phyloP scores from a whole-genome alignment of 2,113 vertebrate genomes.

The Tragelaphus scriptus region DNA sequence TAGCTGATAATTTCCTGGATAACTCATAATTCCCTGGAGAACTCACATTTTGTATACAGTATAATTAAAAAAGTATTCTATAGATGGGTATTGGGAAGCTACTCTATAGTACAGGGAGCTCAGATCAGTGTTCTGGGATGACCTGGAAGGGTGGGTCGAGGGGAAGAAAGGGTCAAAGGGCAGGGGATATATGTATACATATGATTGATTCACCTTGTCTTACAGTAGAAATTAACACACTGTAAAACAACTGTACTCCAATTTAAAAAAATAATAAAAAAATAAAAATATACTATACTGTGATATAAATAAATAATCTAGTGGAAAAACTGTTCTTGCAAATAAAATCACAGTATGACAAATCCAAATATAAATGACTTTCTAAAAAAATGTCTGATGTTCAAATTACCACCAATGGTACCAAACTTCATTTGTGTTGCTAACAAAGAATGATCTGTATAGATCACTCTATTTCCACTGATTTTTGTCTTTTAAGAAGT shows the following conservation, averaged over 20 bases:
- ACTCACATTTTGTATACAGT: neutral
- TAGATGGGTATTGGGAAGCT: neutral
- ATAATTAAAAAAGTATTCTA: neutral
- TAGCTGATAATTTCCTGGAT: neutral
- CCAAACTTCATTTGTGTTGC: neutral
- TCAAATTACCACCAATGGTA: neutral
- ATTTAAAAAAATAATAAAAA: neutral
- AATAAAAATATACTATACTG: neutral
- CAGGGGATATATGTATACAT: neutral
- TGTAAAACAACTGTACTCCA: neutral
- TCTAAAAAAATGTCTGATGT: neutral
- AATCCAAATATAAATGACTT: neutral
- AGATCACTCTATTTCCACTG: conserved; percentile 9
- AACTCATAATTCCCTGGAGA: neutral
- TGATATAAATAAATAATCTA: neutral
- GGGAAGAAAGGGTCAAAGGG: neutral
- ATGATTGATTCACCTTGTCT: neutral
- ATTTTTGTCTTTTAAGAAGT: conserved; percentile 30
- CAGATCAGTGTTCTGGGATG: neutral
- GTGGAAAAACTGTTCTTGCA: neutral
- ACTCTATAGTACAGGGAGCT: neutral
- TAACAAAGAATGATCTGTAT: neutral
- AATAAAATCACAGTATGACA: neutral
- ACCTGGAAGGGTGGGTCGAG: neutral
- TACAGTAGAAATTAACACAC: neutral